Conservation (phyloP, 2,888 invertebrate genomes). For the Cybosia mesomella region DNA sequence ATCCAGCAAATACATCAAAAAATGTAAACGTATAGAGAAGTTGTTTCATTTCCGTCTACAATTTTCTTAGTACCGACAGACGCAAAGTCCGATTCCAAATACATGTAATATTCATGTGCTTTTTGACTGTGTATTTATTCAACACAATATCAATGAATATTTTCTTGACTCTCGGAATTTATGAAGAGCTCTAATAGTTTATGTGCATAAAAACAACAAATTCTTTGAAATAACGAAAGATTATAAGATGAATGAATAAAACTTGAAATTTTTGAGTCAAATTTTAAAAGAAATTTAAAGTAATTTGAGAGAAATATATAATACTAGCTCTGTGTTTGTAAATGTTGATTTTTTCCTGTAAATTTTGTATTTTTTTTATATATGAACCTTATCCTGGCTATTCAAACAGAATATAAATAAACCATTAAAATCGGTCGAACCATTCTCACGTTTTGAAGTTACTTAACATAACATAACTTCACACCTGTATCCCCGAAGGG, state of each 20-base stretch:
- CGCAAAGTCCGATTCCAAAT: not conserved
- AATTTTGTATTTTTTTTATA: not conserved
- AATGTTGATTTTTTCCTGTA: not conserved
- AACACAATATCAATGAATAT: constrained; percentile 6
- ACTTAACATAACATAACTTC: too few species aligned
- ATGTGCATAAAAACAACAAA: not conserved
- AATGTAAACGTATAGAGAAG: not conserved
- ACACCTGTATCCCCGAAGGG: too few species aligned
- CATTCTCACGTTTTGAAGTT: too few species aligned
- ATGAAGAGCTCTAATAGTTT: not conserved
- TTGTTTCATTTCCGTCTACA: not conserved
- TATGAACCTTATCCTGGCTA: too few species aligned
- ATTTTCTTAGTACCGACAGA: not conserved
- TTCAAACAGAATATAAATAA: too few species aligned
- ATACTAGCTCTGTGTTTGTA: too few species aligned
- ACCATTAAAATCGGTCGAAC: too few species aligned
- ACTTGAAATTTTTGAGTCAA: not conserved
- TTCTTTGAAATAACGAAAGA: not conserved
- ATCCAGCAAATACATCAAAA: too few species aligned
- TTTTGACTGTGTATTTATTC: not conserved
- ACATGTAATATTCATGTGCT: not conserved
- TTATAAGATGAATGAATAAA: not conserved
- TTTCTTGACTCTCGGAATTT: not conserved
- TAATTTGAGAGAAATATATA: not conserved
- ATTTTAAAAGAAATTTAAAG: not conserved